Base-by-base conservation (phyloP, 30 jellyfish, hydroid and myxozoan species). In the Clytia hemisphaerica region DNA sequence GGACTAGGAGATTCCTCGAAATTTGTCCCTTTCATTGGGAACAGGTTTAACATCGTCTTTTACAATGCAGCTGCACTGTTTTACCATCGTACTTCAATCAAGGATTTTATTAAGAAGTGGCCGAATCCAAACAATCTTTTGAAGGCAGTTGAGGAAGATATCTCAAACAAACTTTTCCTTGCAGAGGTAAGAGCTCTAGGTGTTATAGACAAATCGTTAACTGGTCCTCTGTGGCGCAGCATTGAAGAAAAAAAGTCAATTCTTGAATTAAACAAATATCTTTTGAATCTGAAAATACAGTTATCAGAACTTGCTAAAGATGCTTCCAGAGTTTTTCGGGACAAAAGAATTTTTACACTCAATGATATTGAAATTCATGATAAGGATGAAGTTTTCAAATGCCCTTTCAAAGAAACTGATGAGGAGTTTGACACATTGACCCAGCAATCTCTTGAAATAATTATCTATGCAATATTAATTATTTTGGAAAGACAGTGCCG, bases 401-500 rank as follows among this genome's bases (percentile, higher is more conserved):
- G 35, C 21, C 73, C 51, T 25, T 73, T 77, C 30, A 46, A 4
- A 35, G 47, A 65, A 0, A 19, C 38, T 1, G 86, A 77, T 77
- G 71, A 24, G 1, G 87, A 77, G 53, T 26, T 35, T 15, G 84
- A 68, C 0, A 33, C 2, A 4, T 37, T 77, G 47, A 65, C 80
- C 6, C 85, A 51, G 19, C 92, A 77, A 50, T 69, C 86, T n/a
- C 45, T 77, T 1, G 77, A 77, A 35, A 34, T 66, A 1, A 46
- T 26, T 0, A 46, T 36, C 25, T 51, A 44, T 24, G 64, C 69
- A 34, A 30, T 67, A 2, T 40, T 36, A 2, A 32, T 77, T 68
- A 63, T 77, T 10, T 58, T 66, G 2, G 92, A 77, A 63, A 45
- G 78, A 65, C 92, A 77, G 45, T 77, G 92, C 58, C 31, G 24